Evolutionary conservation across 2,113 vertebrate genomes (phyloP).

Genomic region (Phrynosoma platyrhinos): DNA sequence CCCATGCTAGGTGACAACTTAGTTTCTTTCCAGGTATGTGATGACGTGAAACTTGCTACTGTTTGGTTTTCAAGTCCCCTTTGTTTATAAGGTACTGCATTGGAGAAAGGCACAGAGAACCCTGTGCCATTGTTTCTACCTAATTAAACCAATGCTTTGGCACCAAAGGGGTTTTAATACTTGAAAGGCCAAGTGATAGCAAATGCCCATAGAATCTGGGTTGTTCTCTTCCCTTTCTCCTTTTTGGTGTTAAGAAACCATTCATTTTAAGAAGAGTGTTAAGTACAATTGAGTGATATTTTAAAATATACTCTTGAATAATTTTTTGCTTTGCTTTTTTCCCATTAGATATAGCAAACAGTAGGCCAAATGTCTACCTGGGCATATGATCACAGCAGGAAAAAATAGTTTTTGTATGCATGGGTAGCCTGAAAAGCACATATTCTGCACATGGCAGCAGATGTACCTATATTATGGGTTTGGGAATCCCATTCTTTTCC

Average conservation of each 20-base stretch:
- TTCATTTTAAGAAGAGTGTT: neutral
- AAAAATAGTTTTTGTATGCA: neutral
- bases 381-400: neutral
- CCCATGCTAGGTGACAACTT: constrained; percentile 52
- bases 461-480: neutral
- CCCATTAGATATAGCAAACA: constrained; percentile 17
- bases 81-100: constrained; percentile 56
- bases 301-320: neutral
- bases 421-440: neutral
- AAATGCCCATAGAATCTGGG: neutral
- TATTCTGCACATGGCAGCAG: neutral
- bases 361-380: neutral
- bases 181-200: constrained; percentile 3
- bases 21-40: constrained; percentile 56
- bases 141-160: constrained; percentile 13
- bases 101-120: constrained; percentile 36
- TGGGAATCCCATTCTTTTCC: too few relatives aligned
- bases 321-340: neutral
- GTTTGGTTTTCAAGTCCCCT: constrained; percentile 51
- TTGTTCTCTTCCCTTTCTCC: neutral
- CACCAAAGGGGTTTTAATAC: neutral
- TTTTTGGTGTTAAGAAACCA: constrained; percentile 14
- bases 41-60: constrained; percentile 54
- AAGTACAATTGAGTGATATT: neutral
- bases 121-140: constrained; percentile 44